These are phyloP conservation scores for Eilema griseolum DNA, from an alignment of 2,888 invertebrate genomes.

Conservation along the genomic window DNA sequence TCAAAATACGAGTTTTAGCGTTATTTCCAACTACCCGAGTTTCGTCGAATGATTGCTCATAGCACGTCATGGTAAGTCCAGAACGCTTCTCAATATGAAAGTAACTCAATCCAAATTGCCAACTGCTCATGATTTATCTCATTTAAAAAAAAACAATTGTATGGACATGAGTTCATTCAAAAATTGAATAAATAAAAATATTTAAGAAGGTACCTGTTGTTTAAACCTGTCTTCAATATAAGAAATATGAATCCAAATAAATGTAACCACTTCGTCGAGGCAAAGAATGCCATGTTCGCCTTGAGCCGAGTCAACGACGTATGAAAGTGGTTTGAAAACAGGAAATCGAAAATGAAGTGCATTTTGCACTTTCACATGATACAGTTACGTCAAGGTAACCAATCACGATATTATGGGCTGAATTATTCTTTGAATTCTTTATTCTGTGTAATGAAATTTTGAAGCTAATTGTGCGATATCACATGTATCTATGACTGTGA, in stretches of 20 bases:
- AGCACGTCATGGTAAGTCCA: too few species aligned
- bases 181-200: not conserved
- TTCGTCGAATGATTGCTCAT: too few species aligned
- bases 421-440: not conserved
- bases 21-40: too few species aligned
- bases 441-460: not conserved
- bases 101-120: not conserved
- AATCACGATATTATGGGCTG: not conserved
- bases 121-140: not conserved
- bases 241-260: not conserved
- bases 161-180: not conserved
- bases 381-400: not conserved
- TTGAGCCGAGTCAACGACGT: conserved; percentile 20
- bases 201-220: not conserved
- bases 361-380: not conserved
- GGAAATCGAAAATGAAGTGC: conserved; percentile 11
- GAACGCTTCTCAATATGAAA: too few species aligned
- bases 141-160: not conserved
- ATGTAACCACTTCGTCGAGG: not conserved
- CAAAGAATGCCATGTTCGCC: not conserved
- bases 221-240: not conserved
- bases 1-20: too few species aligned
- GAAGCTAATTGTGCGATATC: too few species aligned
- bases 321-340: conserved; percentile 16
- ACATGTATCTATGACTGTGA: too few species aligned